Percentiles rank a stretch among this genome's conserved stretches.
phyloP scores from a whole-genome alignment of 1,140 invertebrate species.

The Pseudobourletiella spinata region DNA sequence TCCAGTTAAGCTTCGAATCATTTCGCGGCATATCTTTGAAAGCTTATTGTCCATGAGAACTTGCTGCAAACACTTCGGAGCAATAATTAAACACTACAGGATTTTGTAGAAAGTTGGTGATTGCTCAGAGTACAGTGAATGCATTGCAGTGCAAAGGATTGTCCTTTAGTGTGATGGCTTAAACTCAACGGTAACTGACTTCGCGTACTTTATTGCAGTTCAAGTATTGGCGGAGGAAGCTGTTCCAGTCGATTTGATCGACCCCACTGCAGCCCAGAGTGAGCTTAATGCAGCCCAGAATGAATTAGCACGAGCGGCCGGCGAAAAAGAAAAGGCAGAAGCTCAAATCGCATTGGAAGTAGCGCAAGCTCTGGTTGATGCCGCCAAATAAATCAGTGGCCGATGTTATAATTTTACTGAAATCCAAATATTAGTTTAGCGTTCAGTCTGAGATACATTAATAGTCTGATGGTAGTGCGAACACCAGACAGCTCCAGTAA shows the following conservation, averaged over 20 bases:
- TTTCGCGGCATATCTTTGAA: no score
- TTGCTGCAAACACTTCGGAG: no score
- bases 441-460: neutral
- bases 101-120: no score
- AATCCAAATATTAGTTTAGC: neutral
- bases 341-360: constrained; percentile 92
- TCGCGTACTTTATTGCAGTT: no score
- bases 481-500: neutral
- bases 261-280: constrained; percentile 68
- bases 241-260: constrained; percentile 74
- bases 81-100: no score
- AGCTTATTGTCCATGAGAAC: no score
- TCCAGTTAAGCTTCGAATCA: no score
- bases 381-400: constrained; percentile 53
- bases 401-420: constrained; percentile 2
- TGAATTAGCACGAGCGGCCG: constrained; percentile 63
- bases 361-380: constrained; percentile 82
- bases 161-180: no score
- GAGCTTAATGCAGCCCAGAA: constrained; percentile 75
- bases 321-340: constrained; percentile 80
- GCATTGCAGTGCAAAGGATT: no score
- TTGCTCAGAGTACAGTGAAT: no score
- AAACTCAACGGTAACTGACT: no score
- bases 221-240: constrained; percentile 98
- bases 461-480: neutral